phyloP scores from a whole-genome alignment of 2,113 vertebrate species.

The Silurus meridionalis region DNA sequence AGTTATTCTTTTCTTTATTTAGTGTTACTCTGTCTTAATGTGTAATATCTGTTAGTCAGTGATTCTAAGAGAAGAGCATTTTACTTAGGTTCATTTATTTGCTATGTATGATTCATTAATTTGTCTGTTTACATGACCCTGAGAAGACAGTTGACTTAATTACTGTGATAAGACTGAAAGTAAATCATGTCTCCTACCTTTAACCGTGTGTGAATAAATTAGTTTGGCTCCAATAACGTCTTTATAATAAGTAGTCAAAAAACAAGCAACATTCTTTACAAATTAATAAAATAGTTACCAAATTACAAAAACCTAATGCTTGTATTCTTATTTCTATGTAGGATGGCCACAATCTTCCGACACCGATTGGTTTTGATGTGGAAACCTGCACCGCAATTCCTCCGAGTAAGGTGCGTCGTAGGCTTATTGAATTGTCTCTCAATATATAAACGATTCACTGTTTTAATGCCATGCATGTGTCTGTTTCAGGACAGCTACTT shows the following conservation, averaged over 20 bases:
- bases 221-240: not conserved
- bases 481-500: constrained; percentile 82
- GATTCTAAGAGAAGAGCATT: not conserved
- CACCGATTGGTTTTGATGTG: constrained; percentile 86
- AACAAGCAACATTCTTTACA: not conserved
- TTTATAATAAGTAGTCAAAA: not conserved
- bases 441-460: not conserved
- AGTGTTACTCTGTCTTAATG: not conserved
- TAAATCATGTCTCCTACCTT: not conserved
- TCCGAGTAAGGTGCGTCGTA: constrained; percentile 79
- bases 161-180: not conserved
- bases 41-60: not conserved
- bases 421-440: not conserved
- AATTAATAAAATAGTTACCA: not conserved
- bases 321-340: constrained; percentile 49
- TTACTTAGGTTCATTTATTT: not conserved
- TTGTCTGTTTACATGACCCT: not conserved
- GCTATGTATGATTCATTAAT: not conserved
- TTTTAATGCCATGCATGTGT: constrained; percentile 12
- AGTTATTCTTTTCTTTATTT: not conserved
- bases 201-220: not conserved
- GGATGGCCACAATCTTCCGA: constrained; percentile 87
- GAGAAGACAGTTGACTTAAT: not conserved
- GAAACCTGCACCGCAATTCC: constrained; percentile 82
- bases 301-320: too few relatives aligned